Conservation (phyloP, 2,888 invertebrate genomes). For the Zootermopsis nevadensis region DNA sequence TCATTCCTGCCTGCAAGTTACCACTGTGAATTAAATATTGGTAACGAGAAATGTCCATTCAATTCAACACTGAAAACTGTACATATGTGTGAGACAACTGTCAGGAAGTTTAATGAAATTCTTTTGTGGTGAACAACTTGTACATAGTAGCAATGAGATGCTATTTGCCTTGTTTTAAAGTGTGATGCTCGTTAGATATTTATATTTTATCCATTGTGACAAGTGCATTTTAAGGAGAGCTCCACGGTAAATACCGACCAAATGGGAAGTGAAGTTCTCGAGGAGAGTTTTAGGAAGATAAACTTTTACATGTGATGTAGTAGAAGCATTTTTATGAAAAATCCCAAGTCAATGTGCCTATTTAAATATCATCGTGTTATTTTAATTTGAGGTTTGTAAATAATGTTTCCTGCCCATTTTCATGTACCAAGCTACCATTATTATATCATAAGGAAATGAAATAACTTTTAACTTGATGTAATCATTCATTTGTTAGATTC, state of each 20-base stretch:
- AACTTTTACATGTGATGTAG: constrained; percentile 43
- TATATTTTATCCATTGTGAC: constrained; percentile 45
- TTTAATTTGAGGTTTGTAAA: constrained; percentile 24
- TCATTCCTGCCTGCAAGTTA: constrained; percentile 42
- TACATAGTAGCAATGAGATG: constrained; percentile 42
- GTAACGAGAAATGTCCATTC: constrained; percentile 39
- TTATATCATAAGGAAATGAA: neutral
- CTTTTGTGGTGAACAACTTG: constrained; percentile 35
- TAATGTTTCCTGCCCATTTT: neutral
- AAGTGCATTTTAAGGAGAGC: constrained; percentile 39
- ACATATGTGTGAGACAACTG: constrained; percentile 37
- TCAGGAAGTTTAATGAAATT: constrained; percentile 43
- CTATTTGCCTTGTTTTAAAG: constrained; percentile 44
- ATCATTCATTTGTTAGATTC: neutral
- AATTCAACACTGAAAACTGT: constrained; percentile 24
- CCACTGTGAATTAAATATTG: constrained; percentile 21
- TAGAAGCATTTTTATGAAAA: constrained; percentile 45
- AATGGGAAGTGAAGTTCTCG: constrained; percentile 16
- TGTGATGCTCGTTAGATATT: constrained; percentile 44
- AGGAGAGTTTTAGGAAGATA: constrained; percentile 28
- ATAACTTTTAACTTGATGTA: neutral
- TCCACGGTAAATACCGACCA: constrained; percentile 27
- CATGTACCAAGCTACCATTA: constrained; percentile 15
- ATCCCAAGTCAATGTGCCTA: constrained; percentile 54
- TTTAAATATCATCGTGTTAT: constrained; percentile 48